Evolutionary conservation across 2,797 vertebrate genomes (phyloP).

Genomic region (Sylvilagus floridanus): DNA sequence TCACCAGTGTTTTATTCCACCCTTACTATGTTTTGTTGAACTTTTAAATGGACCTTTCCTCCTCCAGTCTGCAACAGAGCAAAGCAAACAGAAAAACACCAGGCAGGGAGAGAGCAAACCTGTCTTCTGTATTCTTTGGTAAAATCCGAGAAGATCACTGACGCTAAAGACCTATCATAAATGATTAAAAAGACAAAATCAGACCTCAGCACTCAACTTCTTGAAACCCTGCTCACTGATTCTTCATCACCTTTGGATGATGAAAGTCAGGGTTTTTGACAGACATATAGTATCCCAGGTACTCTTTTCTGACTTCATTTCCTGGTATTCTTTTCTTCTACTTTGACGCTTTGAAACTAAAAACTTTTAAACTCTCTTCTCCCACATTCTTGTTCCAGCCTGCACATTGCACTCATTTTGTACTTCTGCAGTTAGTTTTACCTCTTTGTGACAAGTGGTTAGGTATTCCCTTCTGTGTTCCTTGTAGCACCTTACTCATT

Average conservation of each 20-base stretch:
- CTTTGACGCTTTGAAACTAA: conserved; percentile 24
- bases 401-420: neutral
- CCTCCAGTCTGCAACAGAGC: neutral
- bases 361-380: neutral
- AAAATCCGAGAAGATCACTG: neutral
- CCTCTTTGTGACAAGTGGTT: neutral
- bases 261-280: conserved; percentile 26
- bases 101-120: neutral
- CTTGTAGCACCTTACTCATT: neutral
- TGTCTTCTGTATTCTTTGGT: neutral
- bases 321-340: neutral
- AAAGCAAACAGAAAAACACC: neutral
- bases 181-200: neutral
- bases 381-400: neutral
- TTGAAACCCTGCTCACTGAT: neutral
- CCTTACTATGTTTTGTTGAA: neutral
- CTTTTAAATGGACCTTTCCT: neutral
- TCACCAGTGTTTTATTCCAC: neutral
- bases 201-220: neutral
- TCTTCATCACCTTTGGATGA: conserved; percentile 1
- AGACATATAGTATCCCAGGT: neutral
- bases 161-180: neutral
- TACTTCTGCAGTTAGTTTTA: neutral
- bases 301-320: conserved; percentile 43
- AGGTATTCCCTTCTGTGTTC: conserved; percentile 9